A percentile compares a stretch with the other conserved stretches of the same genome.
phyloP scores from a whole-genome alignment of 1,140 invertebrate genomes.

The Drosophila orena region DNA sequence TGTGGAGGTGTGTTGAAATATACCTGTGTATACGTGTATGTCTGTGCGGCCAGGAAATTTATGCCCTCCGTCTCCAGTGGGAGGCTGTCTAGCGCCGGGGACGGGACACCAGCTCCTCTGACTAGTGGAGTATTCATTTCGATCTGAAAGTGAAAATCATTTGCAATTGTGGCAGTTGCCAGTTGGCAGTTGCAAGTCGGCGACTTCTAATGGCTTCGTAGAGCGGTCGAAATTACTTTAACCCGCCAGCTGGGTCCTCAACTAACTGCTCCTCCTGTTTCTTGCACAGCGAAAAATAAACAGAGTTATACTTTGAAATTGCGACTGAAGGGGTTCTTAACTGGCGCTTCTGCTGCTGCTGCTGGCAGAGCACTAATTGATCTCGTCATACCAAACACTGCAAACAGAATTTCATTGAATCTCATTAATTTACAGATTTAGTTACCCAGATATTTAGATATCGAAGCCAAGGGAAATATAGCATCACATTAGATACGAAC shows the following conservation, averaged over 20 bases:
- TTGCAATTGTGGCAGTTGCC: slow-evolving; percentile 77
- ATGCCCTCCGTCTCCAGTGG: slow-evolving; percentile 43
- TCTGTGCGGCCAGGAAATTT: slow-evolving; percentile 42
- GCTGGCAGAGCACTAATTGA: background rate
- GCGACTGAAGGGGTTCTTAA: background rate
- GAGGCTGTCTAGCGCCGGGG: slow-evolving; percentile 4
- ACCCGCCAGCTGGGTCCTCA: slow-evolving; percentile 45
- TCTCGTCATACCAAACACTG: background rate
- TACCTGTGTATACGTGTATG: slow-evolving; percentile 27
- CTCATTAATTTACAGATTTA: too few species aligned
- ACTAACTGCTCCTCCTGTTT: slow-evolving; percentile 8
- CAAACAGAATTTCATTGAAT: background rate
- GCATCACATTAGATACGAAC: too few species aligned
- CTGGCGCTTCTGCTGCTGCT: background rate
- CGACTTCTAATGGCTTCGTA: slow-evolving; percentile 69
- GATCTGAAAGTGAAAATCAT: slow-evolving; percentile 83
- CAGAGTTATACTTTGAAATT: background rate
- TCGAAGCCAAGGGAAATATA: too few species aligned
- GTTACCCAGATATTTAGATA: too few species aligned
- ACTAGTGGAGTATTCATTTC: slow-evolving; percentile 77
- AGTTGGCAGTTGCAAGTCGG: slow-evolving; percentile 40
- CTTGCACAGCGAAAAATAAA: slow-evolving; percentile 4
- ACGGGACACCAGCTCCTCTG: slow-evolving; percentile 18
- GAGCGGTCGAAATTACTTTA: slow-evolving; percentile 78
- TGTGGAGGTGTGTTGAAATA: slow-evolving; percentile 46